Conservation (phyloP, 92 coral and sea anemone genomes). For the Zoanthus sociatus region DNA sequence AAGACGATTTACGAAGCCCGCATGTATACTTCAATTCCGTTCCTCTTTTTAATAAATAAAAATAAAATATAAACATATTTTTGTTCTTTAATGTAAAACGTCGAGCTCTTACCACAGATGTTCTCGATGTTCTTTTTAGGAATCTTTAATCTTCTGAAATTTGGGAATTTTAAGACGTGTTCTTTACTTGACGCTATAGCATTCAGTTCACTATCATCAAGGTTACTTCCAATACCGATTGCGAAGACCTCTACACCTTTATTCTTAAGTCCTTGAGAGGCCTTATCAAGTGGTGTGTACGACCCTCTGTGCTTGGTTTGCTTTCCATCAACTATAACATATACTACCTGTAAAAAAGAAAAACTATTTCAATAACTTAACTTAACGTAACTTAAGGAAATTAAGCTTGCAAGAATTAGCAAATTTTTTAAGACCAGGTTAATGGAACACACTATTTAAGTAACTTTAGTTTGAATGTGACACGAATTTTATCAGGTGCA, state of each 20-base stretch:
- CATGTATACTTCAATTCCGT: neutral
- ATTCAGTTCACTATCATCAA: conserved; percentile 26
- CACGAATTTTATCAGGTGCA: conserved; percentile 16
- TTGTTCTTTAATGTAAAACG: neutral
- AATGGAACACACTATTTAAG: too few species aligned
- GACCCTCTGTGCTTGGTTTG: conserved; percentile 45
- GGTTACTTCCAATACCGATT: conserved; percentile 17
- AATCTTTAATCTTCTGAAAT: conserved; percentile 12
- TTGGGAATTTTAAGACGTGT: conserved; percentile 30
- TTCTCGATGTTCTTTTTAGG: neutral
- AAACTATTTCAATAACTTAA: neutral
- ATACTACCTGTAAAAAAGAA: conserved; percentile 20
- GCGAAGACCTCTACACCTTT: conserved; percentile 18
- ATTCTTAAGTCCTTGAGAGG: conserved; percentile 29
- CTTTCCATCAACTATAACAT: conserved; percentile 57
- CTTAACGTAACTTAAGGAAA: too few species aligned
- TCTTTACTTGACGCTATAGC: conserved; percentile 43
- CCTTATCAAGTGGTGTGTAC: conserved; percentile 29
- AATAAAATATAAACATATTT: neutral
- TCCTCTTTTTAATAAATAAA: neutral
- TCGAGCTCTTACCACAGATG: conserved; percentile 6
- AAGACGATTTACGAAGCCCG: neutral
- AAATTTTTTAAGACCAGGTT: too few species aligned
- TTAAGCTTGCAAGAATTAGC: too few species aligned
- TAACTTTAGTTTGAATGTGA: neutral